Evolutionary conservation across 1,140 invertebrate genomes (phyloP).

Genomic region (Helicoverpa armigera): DNA sequence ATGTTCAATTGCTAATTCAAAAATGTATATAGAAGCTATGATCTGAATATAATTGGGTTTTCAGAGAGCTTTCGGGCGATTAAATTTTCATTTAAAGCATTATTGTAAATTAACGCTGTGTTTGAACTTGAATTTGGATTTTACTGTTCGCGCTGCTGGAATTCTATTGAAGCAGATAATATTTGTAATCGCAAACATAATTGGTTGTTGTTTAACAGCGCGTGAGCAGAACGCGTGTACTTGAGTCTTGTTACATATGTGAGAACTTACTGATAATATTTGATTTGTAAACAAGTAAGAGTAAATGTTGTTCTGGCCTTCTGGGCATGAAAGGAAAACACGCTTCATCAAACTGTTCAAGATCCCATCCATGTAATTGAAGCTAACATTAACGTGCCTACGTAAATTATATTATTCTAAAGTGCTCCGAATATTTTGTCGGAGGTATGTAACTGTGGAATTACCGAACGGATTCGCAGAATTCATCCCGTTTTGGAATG

Average conservation of each 20-base stretch:
- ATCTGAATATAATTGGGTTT: constrained; percentile 42
- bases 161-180: background rate
- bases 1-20: constrained; percentile 33
- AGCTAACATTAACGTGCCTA: background rate
- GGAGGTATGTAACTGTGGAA: background rate
- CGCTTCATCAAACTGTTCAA: background rate
- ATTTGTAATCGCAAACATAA: background rate
- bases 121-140: background rate
- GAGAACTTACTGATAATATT: background rate
- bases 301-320: background rate
- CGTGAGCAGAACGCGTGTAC: too few species aligned
- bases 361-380: background rate
- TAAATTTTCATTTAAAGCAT: constrained; percentile 7
- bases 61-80: background rate
- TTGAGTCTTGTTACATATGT: background rate
- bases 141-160: background rate
- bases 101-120: background rate
- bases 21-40: constrained; percentile 40
- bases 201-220: background rate
- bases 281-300: background rate
- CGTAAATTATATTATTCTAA: too few species aligned
- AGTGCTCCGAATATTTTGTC: too few species aligned
- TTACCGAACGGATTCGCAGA: too few species aligned
- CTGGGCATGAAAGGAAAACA: background rate
- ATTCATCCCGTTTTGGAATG: too few species aligned